Percentiles rank a stretch among this genome's conserved stretches.
phyloP scores from a whole-genome alignment of 1,140 invertebrate genomes.

The Ceratosolen solmsi region DNA sequence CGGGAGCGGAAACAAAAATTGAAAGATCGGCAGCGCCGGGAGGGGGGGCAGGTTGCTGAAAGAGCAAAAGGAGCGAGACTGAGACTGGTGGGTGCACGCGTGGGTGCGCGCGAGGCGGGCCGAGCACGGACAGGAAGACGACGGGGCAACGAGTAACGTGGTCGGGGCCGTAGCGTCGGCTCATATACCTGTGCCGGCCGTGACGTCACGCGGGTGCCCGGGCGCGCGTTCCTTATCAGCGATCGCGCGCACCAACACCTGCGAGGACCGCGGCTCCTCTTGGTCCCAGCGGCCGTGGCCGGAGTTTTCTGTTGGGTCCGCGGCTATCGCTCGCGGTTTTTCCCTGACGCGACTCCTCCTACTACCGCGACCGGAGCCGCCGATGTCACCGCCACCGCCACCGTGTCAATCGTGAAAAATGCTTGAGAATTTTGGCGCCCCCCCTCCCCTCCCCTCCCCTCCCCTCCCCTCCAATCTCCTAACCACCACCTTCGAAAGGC shows the following conservation, averaged over 20 bases:
- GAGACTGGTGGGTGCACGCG: slow-evolving; percentile 18
- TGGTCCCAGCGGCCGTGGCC: neutral
- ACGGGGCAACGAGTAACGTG: slow-evolving; percentile 70
- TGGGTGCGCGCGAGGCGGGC: slow-evolving; percentile 61
- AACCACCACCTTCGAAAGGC: too few relatives aligned
- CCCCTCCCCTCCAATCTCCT: too few relatives aligned
- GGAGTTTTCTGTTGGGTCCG: neutral
- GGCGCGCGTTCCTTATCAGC: slow-evolving; percentile 51
- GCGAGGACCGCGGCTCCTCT: neutral
- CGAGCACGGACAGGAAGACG: slow-evolving; percentile 52
- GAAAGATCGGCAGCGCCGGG: neutral
- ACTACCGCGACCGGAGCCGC: neutral
- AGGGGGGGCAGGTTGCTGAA: neutral
- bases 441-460: too few relatives aligned
- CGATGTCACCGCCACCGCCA: too few relatives aligned
- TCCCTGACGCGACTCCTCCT: slow-evolving; percentile 17
- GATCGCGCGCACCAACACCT: slow-evolving; percentile 20
- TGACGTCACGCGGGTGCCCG: slow-evolving; percentile 68
- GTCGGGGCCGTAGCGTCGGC: slow-evolving; percentile 63
- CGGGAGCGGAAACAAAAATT: neutral
- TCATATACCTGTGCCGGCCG: slow-evolving; percentile 70
- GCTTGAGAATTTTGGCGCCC: neutral
- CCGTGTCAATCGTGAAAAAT: neutral
- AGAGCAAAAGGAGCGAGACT: slow-evolving; percentile 2
- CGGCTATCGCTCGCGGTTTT: neutral